These are phyloP conservation scores for Trichogramma evanescens DNA, from an alignment of 2,888 invertebrate species.

Conservation along the genomic window DNA sequence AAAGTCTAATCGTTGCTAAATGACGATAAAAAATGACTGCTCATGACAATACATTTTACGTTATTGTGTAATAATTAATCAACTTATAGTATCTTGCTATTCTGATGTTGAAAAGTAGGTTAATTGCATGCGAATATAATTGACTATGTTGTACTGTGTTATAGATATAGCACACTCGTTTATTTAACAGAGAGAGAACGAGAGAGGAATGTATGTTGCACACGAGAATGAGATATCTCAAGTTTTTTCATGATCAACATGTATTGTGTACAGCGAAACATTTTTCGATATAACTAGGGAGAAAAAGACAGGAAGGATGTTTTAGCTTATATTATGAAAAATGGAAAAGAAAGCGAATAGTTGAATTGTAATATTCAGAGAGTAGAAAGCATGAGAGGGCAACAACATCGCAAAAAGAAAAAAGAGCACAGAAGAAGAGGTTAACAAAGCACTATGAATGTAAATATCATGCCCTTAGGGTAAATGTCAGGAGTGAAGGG, in stretches of 20 bases:
- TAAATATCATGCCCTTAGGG: conserved; percentile 26
- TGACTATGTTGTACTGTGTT: too few species aligned
- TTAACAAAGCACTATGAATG: conserved; percentile 35
- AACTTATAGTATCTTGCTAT: conserved; percentile 20
- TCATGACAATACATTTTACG: too few species aligned
- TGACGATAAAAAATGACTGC: too few species aligned
- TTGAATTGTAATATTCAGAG: neutral
- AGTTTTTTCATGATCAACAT: too few species aligned
- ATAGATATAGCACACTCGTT: too few species aligned
- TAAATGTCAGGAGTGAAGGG: neutral
- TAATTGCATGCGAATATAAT: conserved; percentile 24
- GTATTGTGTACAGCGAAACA: too few species aligned
- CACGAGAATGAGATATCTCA: too few species aligned
- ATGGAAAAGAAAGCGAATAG: neutral
- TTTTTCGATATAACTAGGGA: neutral
- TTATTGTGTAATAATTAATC: conserved; percentile 25
- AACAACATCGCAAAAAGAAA: neutral
- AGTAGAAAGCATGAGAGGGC: too few species aligned
- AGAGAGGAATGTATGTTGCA: too few species aligned
- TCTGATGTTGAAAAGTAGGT: conserved; percentile 24
- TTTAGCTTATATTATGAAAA: neutral
- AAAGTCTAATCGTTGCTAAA: too few species aligned
- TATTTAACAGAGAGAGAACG: too few species aligned
- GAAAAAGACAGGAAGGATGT: neutral
- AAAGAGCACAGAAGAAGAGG: conserved; percentile 17